Conservation (phyloP, 2,888 invertebrate species). For the Mycalesis mineus region DNA sequence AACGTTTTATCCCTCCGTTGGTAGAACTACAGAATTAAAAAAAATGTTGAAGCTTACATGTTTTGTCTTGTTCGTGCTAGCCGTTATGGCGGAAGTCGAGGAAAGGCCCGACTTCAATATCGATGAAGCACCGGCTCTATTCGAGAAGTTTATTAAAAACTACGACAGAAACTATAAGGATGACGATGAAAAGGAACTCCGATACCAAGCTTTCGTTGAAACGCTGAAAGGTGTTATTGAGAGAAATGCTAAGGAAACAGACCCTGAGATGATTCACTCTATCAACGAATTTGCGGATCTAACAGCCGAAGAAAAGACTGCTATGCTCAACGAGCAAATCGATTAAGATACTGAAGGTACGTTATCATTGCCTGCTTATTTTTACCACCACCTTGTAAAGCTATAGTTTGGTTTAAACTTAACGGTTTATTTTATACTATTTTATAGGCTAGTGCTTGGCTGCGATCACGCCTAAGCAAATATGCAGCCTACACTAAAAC, state of each 20-base stretch:
- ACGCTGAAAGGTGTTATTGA: background rate
- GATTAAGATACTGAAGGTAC: background rate
- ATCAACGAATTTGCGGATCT: background rate
- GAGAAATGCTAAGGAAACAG: background rate
- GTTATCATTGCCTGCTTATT: no score
- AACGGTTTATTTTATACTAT: no score
- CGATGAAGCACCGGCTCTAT: slow-evolving; percentile 11
- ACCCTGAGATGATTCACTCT: background rate
- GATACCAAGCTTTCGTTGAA: background rate
- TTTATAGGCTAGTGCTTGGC: no score
- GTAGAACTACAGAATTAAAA: background rate
- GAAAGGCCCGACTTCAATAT: slow-evolving; percentile 14
- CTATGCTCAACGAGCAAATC: background rate
- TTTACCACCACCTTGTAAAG: no score
- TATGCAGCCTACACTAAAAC: no score
- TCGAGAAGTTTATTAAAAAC: slow-evolving; percentile 14
- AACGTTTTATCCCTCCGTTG: background rate
- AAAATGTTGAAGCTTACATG: background rate
- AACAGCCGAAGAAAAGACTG: background rate
- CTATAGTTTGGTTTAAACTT: no score
- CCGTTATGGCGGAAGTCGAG: background rate
- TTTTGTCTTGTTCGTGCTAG: background rate
- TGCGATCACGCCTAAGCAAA: no score
- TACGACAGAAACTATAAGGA: slow-evolving; percentile 13
- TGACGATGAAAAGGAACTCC: background rate